Evolutionary conservation across 2,113 vertebrate species (phyloP).

Genomic region (Aptenodytes patagonicus): DNA sequence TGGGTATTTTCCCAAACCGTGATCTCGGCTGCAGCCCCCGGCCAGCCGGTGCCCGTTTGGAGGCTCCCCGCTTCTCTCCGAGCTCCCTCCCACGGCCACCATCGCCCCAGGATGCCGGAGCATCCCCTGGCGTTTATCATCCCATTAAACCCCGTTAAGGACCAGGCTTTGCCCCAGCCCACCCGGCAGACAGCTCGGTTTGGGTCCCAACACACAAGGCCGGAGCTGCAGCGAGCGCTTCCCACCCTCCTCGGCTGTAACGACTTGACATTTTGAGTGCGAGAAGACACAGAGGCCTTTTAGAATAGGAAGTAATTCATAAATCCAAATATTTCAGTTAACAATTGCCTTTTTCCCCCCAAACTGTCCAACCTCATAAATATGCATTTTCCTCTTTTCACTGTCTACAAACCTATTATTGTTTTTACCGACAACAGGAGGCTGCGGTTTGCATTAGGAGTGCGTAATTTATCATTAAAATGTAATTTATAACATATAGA

Average conservation of each 20-base stretch:
- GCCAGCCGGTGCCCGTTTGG: fast-evolving
- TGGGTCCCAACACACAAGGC: fast-evolving
- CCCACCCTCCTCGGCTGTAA: neutral
- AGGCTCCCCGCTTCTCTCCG: fast-evolving
- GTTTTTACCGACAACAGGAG: constrained; percentile 51
- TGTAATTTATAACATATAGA: constrained; percentile 61
- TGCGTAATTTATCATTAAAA: constrained; percentile 60
- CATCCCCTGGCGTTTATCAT: neutral
- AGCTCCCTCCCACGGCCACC: fast-evolving
- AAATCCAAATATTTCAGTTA: constrained; percentile 29
- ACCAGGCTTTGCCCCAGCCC: neutral
- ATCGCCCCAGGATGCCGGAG: fast-evolving
- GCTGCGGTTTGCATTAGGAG: constrained; percentile 2
- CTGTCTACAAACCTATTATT: constrained; percentile 51
- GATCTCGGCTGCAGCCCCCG: fast-evolving
- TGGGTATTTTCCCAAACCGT: fast-evolving
- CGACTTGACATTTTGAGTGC: neutral
- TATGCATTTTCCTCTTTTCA: constrained; percentile 45
- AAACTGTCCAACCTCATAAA: constrained; percentile 50
- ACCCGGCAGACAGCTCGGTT: neutral
- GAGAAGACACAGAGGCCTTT: neutral
- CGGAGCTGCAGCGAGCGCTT: neutral
- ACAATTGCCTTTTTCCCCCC: constrained; percentile 2
- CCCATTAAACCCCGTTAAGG: neutral
- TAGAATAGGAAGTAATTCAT: constrained; percentile 4